Evolutionary conservation across 2,888 invertebrate genomes (phyloP).

Genomic region (Drosophila prostipennis): DNA sequence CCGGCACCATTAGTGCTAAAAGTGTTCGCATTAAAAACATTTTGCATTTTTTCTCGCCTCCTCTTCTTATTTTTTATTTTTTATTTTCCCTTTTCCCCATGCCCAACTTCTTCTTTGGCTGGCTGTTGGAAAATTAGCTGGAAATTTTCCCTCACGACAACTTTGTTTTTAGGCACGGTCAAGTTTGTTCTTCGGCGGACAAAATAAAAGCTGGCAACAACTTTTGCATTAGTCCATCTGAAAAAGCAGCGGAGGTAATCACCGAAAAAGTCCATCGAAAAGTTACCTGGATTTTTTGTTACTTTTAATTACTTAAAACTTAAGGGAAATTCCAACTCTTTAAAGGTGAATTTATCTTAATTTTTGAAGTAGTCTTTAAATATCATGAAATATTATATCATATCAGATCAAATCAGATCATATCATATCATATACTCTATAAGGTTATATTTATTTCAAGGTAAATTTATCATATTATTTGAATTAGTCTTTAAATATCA

Average conservation of each 20-base stretch:
- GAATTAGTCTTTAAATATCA: too few relatives aligned
- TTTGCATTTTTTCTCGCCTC: slow-evolving; percentile 70
- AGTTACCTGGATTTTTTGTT: neutral
- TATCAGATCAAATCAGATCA: too few relatives aligned
- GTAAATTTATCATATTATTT: too few relatives aligned
- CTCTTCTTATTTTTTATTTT: neutral
- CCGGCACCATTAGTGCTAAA: slow-evolving; percentile 84
- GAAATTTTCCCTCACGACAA: slow-evolving; percentile 40
- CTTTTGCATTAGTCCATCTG: slow-evolving; percentile 62
- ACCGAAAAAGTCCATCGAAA: neutral
- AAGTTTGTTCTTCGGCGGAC: slow-evolving; percentile 43
- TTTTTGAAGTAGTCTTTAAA: too few relatives aligned
- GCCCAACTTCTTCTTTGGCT: slow-evolving; percentile 10
- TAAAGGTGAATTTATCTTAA: too few relatives aligned
- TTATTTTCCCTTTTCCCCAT: slow-evolving; percentile 21
- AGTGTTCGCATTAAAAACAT: slow-evolving; percentile 82
- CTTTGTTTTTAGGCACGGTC: slow-evolving; percentile 73
- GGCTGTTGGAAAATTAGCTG: slow-evolving; percentile 40
- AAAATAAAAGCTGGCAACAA: slow-evolving; percentile 23
- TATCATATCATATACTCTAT: too few relatives aligned
- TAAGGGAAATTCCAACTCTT: too few relatives aligned
- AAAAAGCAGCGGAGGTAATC: slow-evolving; percentile 13
- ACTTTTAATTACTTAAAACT: neutral
- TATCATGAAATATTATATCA: too few relatives aligned
- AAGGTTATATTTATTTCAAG: too few relatives aligned